These are phyloP conservation scores for Phortica magna DNA, from an alignment of 2,888 invertebrate species.

Conservation along the genomic window DNA sequence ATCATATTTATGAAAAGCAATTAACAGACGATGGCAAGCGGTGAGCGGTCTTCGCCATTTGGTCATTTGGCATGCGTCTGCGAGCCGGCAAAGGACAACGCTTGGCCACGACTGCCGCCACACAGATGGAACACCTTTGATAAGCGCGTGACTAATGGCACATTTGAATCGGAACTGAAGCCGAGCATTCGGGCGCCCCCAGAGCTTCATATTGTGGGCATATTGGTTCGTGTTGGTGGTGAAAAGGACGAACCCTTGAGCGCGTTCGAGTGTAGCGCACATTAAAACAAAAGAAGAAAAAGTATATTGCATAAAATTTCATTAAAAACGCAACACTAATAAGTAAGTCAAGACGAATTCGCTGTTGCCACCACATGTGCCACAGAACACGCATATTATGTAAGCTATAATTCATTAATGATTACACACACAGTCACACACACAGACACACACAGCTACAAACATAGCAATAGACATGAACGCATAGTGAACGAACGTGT, in stretches of 20 bases:
- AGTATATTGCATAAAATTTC: conserved; percentile 49
- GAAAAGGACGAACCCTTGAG: conserved; percentile 1
- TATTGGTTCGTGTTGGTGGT: not conserved
- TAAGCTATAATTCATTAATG: conserved; percentile 66
- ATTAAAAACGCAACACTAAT: conserved; percentile 50
- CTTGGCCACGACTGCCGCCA: not conserved
- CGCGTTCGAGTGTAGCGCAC: conserved; percentile 65
- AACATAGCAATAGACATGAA: conserved; percentile 1
- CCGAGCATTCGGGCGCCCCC: not conserved
- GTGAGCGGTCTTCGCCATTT: conserved; percentile 12
- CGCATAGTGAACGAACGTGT: conserved; percentile 12
- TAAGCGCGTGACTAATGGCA: conserved; percentile 66
- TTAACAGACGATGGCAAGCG: conserved; percentile 43
- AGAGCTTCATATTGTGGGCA: too few relatives aligned
- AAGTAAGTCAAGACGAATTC: conserved; percentile 42
- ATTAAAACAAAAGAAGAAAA: conserved; percentile 54
- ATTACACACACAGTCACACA: conserved; percentile 67
- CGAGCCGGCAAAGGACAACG: conserved; percentile 34
- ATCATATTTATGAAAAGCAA: conserved; percentile 55
- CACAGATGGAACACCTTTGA: conserved; percentile 62
- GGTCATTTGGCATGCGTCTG: conserved; percentile 50
- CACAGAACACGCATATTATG: conserved; percentile 54
- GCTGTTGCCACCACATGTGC: conserved; percentile 56
- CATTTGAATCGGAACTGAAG: not conserved
- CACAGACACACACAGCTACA: conserved; percentile 53